Base-by-base conservation (phyloP, 2,797 vertebrate species). In the Pagetopsis macropterus region DNA sequence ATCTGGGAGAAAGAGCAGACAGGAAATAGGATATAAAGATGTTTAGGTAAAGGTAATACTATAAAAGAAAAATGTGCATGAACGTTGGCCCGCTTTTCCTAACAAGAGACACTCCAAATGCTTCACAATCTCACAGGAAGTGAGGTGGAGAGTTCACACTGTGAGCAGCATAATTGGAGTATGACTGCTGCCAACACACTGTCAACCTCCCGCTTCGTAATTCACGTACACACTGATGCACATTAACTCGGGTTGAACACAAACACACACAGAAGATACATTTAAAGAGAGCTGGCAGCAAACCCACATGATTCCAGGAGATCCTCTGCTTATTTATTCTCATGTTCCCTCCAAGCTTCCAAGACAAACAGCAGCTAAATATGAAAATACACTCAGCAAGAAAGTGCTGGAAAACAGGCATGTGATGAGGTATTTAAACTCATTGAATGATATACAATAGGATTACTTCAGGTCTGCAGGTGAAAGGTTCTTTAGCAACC, bases 291-390 rank as follows among this genome's bases (percentile, higher is more conserved):
- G 46, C 21, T 71, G 60, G 75, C 71, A 81, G 78, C 5, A 50
- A 68, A 67, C 31, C 58, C 60, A 59, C 72, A 51, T 79, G 73
- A 89, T 86, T 65, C 63, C 79, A 33, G 5, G 72, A 76, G 72
- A 80, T 83, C 55, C 52, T 78, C 74, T 56, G 65, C 65, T 75
- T 77, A 45, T 64, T 66, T 81, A 80, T 65, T 65, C 4, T 41
- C 15, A 57, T 41, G 85, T 88, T 82, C 78, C 83, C 64, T 72
- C 50, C 33, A 65, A 76, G 65, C 23, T 45, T 74, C 82, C 84
- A 84, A 89, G 70, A 83, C 55, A 88, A 89, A 90, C 82, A 84
- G 70, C 49, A 59, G 75, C 71, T 81, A 58, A 74, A 82, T 73
- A 62, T 68, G 19, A 83, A 76, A 84, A 85, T 27, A 62, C 59